These are phyloP conservation scores for Hetaerina titia DNA, from an alignment of 2,888 invertebrate genomes.

Conservation along the genomic window DNA sequence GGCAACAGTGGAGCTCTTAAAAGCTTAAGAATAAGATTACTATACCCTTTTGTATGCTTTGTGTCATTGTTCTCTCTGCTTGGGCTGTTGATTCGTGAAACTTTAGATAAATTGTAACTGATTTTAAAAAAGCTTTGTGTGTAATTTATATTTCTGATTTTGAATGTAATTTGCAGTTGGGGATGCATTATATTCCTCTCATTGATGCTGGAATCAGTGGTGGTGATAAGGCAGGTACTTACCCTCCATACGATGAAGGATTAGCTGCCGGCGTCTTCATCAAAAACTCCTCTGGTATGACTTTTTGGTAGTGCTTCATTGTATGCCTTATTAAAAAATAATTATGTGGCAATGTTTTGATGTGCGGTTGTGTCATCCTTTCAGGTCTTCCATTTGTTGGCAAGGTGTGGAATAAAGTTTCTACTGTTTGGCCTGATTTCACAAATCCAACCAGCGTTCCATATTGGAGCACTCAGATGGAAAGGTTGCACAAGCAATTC, in stretches of 20 bases:
- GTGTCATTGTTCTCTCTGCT: no score
- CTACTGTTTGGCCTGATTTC: constrained; percentile 90
- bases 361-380: background rate
- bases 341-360: background rate
- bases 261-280: constrained; percentile 86
- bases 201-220: constrained; percentile 89
- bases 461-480: constrained; percentile 88
- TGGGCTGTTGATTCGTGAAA: no score
- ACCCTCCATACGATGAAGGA: constrained; percentile 88
- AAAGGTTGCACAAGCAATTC: constrained; percentile 81
- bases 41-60: no score
- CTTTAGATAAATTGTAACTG: no score
- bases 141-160: no score
- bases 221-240: constrained; percentile 83
- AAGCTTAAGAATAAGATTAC: no score
- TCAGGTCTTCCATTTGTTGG: constrained; percentile 84
- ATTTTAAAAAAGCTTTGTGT: no score
- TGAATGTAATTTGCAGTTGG: constrained; percentile 75
- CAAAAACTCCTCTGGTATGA: constrained; percentile 78
- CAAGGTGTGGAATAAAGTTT: constrained; percentile 85
- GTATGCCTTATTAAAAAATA: background rate
- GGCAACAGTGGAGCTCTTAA: no score
- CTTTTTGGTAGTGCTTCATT: background rate
- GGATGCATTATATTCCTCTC: constrained; percentile 88
- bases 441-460: constrained; percentile 85